Evolutionary conservation across 2,113 vertebrate species (phyloP).

Genomic region (Paracanthobrama guichenoti): DNA sequence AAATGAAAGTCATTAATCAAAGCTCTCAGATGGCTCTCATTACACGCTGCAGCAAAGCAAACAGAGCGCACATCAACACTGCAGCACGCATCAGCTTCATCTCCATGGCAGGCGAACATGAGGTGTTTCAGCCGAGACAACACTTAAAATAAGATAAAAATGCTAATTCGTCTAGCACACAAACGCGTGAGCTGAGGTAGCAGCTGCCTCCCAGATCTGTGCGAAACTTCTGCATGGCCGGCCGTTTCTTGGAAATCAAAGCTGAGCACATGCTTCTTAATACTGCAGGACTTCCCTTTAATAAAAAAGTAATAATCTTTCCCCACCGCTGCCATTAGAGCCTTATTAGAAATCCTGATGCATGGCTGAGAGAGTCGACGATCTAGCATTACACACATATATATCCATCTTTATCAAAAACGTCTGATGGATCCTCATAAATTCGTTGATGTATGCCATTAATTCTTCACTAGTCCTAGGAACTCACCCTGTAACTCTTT

Average conservation of each 20-base stretch:
- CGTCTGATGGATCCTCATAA: slow-evolving; percentile 5
- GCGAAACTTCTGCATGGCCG: not conserved
- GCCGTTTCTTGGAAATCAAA: not conserved
- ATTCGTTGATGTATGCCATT: not conserved
- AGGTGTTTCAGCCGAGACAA: not conserved
- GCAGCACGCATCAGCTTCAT: not conserved
- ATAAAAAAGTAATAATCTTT: slow-evolving; percentile 20
- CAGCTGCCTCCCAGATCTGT: not conserved
- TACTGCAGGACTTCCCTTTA: slow-evolving; percentile 27
- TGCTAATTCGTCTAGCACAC: not conserved
- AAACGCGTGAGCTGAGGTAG: not conserved
- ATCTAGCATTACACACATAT: not conserved
- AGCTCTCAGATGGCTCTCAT: slow-evolving; percentile 12
- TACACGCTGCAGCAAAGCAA: slow-evolving; percentile 18
- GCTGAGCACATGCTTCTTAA: not conserved
- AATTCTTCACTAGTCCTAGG: not conserved
- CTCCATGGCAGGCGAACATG: not conserved
- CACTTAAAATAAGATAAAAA: slow-evolving; percentile 17
- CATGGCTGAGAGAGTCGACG: not conserved
- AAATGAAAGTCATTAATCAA: slow-evolving; percentile 39
- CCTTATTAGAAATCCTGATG: slow-evolving; percentile 30
- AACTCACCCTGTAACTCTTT: not conserved
- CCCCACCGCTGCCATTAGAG: not conserved
- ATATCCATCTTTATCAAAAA: slow-evolving; percentile 24
- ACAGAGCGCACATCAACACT: not conserved